Base-by-base conservation (phyloP, 2,888 invertebrate species). In the Folsomia manolachei region DNA sequence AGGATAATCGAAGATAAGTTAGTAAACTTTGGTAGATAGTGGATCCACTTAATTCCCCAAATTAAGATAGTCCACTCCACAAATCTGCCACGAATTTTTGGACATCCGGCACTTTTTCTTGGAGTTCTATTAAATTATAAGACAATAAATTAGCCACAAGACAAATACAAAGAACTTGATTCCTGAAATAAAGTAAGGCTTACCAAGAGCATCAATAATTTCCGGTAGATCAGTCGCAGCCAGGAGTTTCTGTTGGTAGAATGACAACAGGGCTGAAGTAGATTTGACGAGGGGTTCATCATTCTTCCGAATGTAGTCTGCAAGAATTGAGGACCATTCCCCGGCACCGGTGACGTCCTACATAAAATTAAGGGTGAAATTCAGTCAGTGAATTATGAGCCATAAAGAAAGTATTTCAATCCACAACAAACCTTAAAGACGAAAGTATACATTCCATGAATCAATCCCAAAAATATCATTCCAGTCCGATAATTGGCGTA, bases 301-400 rank as follows among this genome's bases (percentile, higher is more conserved):
- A 85, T 94, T 95, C 84, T 94, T 91, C 1, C 97, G 90, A 82
- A 97, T 93, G 84, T 92, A 95, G 83, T 96, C 95, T 23, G 96
- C 96, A 70, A 97, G 86, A 74, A 90, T 90, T 63, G 90, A 88
- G 26, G 96, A 90, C 97, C 97, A 97, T 81, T 92, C 92, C 79
- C 93, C 93, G 75, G 91, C 90, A 9, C 87, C 85, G 2, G 81
- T 75, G 23, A 84, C 83, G 69, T 87, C 86, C 71, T 82, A 62
- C 69, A 51, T 52, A 1, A 53, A 64, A 64, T 1, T 27, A 27
- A 2, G 25, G n/a, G n/a, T n/a, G n/a, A n/a, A n/a, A n/a, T n/a
- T n/a, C n/a, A n/a, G n/a, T n/a, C n/a, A n/a, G n/a, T n/a, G n/a
- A n/a, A n/a, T n/a, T n/a, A n/a, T n/a, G n/a, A n/a, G n/a, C n/a